Evolutionary conservation across 2,888 invertebrate species (phyloP).

Genomic region (Melanotus villosus): DNA sequence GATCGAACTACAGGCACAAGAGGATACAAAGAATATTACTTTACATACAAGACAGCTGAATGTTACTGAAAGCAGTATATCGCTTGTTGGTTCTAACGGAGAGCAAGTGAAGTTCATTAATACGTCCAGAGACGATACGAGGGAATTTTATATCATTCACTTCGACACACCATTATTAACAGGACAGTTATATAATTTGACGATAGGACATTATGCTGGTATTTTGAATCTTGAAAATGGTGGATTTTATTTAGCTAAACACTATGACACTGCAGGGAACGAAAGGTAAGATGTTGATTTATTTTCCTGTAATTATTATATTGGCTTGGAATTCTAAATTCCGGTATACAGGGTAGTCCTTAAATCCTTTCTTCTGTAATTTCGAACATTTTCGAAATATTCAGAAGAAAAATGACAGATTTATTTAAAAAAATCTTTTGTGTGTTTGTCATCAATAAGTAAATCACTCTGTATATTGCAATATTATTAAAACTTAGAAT

Average conservation of each 20-base stretch:
- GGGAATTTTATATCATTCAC: slow-evolving; percentile 32
- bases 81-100: not conserved
- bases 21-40: slow-evolving; percentile 30
- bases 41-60: slow-evolving; percentile 31
- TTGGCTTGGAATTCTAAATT: no score
- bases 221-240: slow-evolving; percentile 60
- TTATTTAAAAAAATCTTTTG: no score
- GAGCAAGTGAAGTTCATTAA: not conserved
- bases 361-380: no score
- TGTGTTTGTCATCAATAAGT: no score
- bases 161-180: not conserved
- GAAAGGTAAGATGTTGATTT: slow-evolving; percentile 20
- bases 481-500: no score
- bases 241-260: slow-evolving; percentile 70
- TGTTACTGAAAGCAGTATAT: not conserved
- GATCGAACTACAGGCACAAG: slow-evolving; percentile 24
- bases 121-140: slow-evolving; percentile 2
- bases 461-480: no score
- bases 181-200: slow-evolving; percentile 17
- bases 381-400: no score
- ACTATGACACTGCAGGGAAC: slow-evolving; percentile 55
- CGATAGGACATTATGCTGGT: slow-evolving; percentile 49
- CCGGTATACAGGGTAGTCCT: no score
- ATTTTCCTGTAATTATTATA: no score
- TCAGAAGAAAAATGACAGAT: no score